Percentiles rank a stretch among this genome's conserved stretches.
Evolutionary conservation across 2,888 invertebrate genomes (phyloP).

Genomic region (Microdon myrmicae): DNA sequence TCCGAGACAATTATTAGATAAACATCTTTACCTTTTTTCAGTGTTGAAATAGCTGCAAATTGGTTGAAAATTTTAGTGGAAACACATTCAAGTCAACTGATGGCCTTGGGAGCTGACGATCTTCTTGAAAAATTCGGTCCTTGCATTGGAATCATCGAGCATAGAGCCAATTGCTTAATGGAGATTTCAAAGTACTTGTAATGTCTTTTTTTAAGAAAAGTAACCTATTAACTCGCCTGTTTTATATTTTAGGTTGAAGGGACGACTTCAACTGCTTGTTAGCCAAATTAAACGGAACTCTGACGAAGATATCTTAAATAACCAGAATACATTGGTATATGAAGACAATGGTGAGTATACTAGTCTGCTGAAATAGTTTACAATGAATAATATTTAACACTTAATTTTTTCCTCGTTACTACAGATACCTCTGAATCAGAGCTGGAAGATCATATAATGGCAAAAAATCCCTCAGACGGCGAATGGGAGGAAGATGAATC

Average conservation of each 20-base stretch:
- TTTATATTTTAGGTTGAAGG: slow-evolving; percentile 58
- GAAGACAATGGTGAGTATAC: slow-evolving; percentile 60
- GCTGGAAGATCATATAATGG: slow-evolving; percentile 53
- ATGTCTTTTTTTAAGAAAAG: no score
- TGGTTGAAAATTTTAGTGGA: slow-evolving; percentile 62
- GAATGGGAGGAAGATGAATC: slow-evolving; percentile 58
- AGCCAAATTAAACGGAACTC: slow-evolving; percentile 64
- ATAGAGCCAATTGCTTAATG: slow-evolving; percentile 62
- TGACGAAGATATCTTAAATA: slow-evolving; percentile 59
- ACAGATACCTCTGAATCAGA: slow-evolving; percentile 58
- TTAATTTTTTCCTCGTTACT: slow-evolving; percentile 7
- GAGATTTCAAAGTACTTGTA: slow-evolving; percentile 63
- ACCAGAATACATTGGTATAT: slow-evolving; percentile 59
- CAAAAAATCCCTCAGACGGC: slow-evolving; percentile 55
- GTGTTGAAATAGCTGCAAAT: slow-evolving; percentile 60
- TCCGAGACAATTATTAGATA: neutral
- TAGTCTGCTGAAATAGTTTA: slow-evolving; percentile 1
- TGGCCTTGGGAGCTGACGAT: slow-evolving; percentile 63
- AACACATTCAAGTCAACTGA: slow-evolving; percentile 64
- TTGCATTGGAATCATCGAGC: slow-evolving; percentile 65
- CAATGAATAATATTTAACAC: neutral
- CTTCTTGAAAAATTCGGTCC: slow-evolving; percentile 62
- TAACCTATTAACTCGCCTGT: neutral
- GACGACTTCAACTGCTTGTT: slow-evolving; percentile 63
- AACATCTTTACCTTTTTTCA: slow-evolving; percentile 33